Percentiles rank a stretch among this genome's conserved stretches.
These are phyloP conservation scores for Cacatua alba DNA, from an alignment of 2,113 vertebrate genomes.

Conservation along the genomic window DNA sequence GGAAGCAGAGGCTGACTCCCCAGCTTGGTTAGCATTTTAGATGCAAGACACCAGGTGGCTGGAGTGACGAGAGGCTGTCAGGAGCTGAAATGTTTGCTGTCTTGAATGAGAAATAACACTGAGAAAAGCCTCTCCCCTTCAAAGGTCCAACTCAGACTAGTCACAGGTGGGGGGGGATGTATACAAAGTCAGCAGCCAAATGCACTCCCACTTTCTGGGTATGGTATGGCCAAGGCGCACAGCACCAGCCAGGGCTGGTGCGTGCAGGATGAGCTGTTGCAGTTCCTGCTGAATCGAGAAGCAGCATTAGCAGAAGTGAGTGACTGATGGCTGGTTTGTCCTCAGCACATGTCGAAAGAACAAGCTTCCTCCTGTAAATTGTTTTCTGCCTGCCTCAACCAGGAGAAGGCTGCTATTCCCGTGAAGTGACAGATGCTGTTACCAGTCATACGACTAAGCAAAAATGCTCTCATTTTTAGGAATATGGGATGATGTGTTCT, in stretches of 20 bases:
- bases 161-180: neutral
- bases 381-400: neutral
- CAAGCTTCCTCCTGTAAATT: neutral
- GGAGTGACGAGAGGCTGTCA: conserved; percentile 70
- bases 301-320: neutral
- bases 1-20: conserved; percentile 48
- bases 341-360: neutral
- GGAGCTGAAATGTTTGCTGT: conserved; percentile 56
- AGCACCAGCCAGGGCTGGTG: neutral
- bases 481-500: neutral
- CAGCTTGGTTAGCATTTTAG: conserved; percentile 41
- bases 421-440: neutral
- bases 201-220: neutral
- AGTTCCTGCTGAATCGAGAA: neutral
- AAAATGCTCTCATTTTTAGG: neutral
- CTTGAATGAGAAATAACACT: conserved; percentile 37
- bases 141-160: neutral
- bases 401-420: neutral
- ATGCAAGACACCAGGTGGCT: conserved; percentile 40
- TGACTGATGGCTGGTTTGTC: conserved; percentile 16
- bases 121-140: conserved; percentile 11
- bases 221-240: neutral
- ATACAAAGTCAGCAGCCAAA: neutral
- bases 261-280: neutral
- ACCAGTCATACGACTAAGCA: neutral